Evolutionary conservation across 2,797 vertebrate genomes (phyloP), one percentile per base, ranked within the genome.

Genomic region (Sternarchorhynchus goeldii): DNA sequence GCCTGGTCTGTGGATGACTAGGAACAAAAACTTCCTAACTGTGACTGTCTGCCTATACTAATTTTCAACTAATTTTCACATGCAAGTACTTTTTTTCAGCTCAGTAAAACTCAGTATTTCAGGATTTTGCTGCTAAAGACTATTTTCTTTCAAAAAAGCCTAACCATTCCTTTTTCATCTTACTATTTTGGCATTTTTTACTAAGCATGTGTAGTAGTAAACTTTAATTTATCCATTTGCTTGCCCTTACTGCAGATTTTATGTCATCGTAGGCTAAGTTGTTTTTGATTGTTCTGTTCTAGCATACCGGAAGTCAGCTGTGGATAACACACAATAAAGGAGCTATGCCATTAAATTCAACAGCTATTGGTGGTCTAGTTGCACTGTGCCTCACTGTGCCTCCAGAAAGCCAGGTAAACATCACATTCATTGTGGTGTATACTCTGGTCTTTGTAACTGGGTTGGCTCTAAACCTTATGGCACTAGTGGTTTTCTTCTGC

Each of bases 401-500:
- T 17, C 36, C 58, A 20, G 5, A 5, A 17, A 0, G 0, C 5
- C 16, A 75, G 5, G 6, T 8, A 5, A 32, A 76, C 70, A 0
- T 75, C 3, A 0, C 88, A 67, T 85, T 82, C 6, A 86, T 88
- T 8, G 55, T 34, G 0, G 39, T 82, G 0, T 93, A 93, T 81
- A 68, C 85, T 8, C n/a, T 88, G 21, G 86, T 92, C 57, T 86
- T 83, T 25, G 0, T 73, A 0, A 3, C 85, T 4, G 91, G 93
- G 0, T 79, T 93, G 0, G 0, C 71, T 3, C 83, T 93, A 12
- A 94, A 94, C 78, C 0, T 89, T 1, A 70, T 73, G 0, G 91
- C 93, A 0, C 83, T 94, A 39, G 79, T 81, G 0, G 76, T 93
- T 64, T 93, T 94, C 80, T 86, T 85, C 68, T 55, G 81, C 6